phyloP scores from a whole-genome alignment of 1,140 invertebrate species.

The Sitobion miscanthi region DNA sequence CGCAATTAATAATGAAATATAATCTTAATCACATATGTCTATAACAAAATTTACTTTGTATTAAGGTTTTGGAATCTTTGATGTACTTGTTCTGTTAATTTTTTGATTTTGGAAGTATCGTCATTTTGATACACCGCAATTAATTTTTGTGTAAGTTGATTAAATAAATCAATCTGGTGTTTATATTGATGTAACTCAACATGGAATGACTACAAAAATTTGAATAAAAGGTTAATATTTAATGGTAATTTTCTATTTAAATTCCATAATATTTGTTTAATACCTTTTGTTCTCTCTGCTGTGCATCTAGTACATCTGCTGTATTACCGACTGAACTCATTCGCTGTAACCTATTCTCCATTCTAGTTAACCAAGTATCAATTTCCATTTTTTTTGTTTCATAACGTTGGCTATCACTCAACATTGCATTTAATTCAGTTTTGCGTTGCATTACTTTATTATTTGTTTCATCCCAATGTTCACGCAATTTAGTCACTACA shows the following conservation, averaged over 20 bases:
- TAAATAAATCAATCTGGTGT: constrained; percentile 87
- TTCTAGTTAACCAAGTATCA: constrained; percentile 84
- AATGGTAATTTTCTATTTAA: constrained; percentile 28
- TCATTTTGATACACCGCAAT: constrained; percentile 91
- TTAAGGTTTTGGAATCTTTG: constrained; percentile 80
- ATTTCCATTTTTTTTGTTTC: constrained; percentile 86
- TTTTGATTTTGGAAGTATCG: constrained; percentile 85
- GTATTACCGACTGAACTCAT: constrained; percentile 87
- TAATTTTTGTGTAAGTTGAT: constrained; percentile 86
- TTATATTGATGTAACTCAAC: constrained; percentile 92
- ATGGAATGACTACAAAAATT: constrained; percentile 76
- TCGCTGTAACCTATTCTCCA: constrained; percentile 81
- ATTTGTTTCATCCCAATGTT: constrained; percentile 89
- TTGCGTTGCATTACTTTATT: constrained; percentile 82
- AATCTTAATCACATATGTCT: not conserved
- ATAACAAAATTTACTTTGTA: constrained; percentile 70
- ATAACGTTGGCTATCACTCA: constrained; percentile 85
- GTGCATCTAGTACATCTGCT: constrained; percentile 86
- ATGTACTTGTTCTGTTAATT: constrained; percentile 83
- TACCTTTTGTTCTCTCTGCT: constrained; percentile 91
- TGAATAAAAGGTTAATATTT: not conserved
- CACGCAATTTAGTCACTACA: constrained; percentile 81
- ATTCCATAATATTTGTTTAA: constrained; percentile 51
- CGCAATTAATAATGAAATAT: not conserved
- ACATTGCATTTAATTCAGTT: constrained; percentile 84